phyloP scores from a whole-genome alignment of 92 coral and sea anemone species.

The Muricea muricata region DNA sequence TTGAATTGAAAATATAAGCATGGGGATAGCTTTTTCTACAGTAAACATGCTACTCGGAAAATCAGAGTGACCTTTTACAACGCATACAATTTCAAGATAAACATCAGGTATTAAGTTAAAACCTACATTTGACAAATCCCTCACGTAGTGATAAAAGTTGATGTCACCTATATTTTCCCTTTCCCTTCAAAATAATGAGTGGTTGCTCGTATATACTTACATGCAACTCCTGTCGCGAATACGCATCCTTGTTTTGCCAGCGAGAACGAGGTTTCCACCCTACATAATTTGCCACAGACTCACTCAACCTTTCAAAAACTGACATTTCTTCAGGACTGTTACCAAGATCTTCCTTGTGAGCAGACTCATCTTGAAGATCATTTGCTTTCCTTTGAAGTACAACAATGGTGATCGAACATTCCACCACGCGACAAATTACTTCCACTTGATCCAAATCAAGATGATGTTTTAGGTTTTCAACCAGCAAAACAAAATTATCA shows the following conservation, averaged over 20 bases:
- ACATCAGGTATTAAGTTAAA: no score
- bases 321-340: background rate
- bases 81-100: no score
- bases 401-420: background rate
- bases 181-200: no score
- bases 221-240: background rate
- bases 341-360: background rate
- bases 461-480: background rate
- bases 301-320: background rate
- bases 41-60: no score
- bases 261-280: background rate
- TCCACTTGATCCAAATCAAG: background rate
- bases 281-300: background rate
- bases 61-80: no score
- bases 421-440: constrained; percentile 9
- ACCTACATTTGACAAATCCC: no score
- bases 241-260: background rate
- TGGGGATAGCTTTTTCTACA: no score
- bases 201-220: background rate
- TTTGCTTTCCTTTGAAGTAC: background rate
- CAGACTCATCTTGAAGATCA: background rate
- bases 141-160: no score
- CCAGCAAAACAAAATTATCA: background rate
- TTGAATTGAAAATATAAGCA: no score
- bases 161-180: no score